phyloP scores from a whole-genome alignment of 1,140 invertebrate genomes.

The Amyelois transitella region DNA sequence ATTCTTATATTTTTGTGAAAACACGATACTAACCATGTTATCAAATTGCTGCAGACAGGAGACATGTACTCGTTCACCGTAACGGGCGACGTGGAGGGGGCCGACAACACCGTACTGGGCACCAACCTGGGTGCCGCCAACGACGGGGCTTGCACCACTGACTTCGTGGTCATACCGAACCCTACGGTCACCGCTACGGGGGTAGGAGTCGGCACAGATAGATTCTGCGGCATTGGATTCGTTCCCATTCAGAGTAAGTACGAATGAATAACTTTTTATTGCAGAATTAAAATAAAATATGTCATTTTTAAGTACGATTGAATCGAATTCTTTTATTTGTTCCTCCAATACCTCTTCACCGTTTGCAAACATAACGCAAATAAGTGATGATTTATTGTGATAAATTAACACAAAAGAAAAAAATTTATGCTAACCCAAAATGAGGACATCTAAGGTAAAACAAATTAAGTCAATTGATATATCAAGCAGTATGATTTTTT shows the following conservation, averaged over 20 bases:
- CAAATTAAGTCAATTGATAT: too few species aligned
- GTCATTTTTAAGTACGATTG: too few species aligned
- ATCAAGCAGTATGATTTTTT: too few species aligned
- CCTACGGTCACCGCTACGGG: constrained; percentile 70
- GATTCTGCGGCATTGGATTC: constrained; percentile 85
- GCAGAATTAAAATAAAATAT: too few species aligned
- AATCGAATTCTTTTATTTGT: too few species aligned
- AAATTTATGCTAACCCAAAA: too few species aligned
- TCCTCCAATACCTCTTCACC: too few species aligned
- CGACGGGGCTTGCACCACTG: constrained; percentile 77
- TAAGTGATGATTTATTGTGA: too few species aligned
- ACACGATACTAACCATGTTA: background rate
- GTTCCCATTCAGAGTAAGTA: constrained; percentile 78
- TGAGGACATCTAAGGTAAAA: too few species aligned
- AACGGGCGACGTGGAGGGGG: constrained; percentile 78
- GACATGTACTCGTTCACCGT: constrained; percentile 81
- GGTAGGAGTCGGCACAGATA: constrained; percentile 71
- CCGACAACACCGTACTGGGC: constrained; percentile 74
- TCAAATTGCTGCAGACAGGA: constrained; percentile 54
- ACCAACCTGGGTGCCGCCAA: constrained; percentile 69
- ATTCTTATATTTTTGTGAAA: constrained; percentile 3
- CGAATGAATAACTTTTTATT: background rate
- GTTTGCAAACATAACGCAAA: too few species aligned
- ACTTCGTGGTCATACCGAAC: constrained; percentile 85
- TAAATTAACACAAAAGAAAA: too few species aligned